A percentile compares a stretch with the other conserved stretches of the same genome.
phyloP scores from a whole-genome alignment of 2,888 invertebrate species.

The Linnaemya vulpina region DNA sequence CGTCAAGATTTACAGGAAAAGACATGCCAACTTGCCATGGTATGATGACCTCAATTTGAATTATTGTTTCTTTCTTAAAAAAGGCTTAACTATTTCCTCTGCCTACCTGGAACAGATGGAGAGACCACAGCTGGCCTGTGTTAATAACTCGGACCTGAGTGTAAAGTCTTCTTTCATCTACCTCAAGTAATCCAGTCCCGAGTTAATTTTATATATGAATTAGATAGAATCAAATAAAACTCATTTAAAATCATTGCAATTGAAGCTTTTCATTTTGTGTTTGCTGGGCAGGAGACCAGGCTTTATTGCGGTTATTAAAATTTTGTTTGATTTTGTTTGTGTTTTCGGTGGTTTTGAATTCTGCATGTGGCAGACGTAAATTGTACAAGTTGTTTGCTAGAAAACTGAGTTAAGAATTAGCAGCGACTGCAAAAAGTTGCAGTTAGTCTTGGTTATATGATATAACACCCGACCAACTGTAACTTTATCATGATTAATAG shows the following conservation, averaged over 20 bases:
- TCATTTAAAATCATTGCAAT: background rate
- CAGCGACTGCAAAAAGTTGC: conserved; percentile 11
- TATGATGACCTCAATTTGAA: too few species aligned
- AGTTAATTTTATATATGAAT: too few species aligned
- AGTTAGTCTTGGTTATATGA: conserved; percentile 1
- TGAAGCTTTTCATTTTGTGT: background rate
- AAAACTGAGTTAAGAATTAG: conserved; percentile 43
- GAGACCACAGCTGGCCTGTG: too few species aligned
- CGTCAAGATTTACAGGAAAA: background rate
- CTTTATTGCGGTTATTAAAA: background rate
- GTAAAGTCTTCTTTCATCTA: too few species aligned
- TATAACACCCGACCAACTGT: too few species aligned
- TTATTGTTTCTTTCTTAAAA: too few species aligned
- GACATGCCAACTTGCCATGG: too few species aligned
- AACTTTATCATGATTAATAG: conserved; percentile 62
- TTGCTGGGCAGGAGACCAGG: conserved; percentile 4
- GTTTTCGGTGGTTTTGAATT: conserved; percentile 23
- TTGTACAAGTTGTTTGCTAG: background rate
- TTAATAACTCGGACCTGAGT: too few species aligned
- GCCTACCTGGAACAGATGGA: too few species aligned
- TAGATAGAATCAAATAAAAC: too few species aligned
- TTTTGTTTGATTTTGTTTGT: conserved; percentile 6
- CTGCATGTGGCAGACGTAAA: conserved; percentile 49
- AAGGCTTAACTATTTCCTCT: too few species aligned
- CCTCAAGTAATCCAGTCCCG: too few species aligned